phyloP scores from a whole-genome alignment of 2,797 vertebrate species.

The Mustela erminea region DNA sequence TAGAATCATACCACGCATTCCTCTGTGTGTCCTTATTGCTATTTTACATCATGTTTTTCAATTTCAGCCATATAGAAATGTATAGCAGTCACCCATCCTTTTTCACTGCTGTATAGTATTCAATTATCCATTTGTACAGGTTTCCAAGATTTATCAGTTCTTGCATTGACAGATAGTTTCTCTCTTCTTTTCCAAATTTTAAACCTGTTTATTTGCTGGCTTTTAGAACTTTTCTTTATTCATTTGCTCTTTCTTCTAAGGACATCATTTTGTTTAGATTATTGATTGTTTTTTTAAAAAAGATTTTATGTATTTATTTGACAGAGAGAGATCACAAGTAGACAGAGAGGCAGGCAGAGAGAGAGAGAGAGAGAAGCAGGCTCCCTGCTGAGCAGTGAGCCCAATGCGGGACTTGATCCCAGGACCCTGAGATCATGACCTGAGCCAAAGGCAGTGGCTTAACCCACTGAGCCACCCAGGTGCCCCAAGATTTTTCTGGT shows the following conservation, averaged over 20 bases:
- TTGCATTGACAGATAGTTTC: neutral
- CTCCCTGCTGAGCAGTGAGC: too few relatives aligned
- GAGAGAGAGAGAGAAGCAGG: too few relatives aligned
- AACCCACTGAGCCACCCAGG: too few relatives aligned
- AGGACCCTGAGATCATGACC: too few relatives aligned
- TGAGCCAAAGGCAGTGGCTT: too few relatives aligned
- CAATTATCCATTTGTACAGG: neutral
- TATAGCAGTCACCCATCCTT: neutral
- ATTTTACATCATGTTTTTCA: neutral
- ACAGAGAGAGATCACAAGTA: too few relatives aligned
- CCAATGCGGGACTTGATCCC: too few relatives aligned
- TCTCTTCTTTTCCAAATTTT: neutral
- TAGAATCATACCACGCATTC: neutral
- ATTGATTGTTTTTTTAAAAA: neutral
- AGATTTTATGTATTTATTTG: too few relatives aligned
- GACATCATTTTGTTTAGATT: neutral
- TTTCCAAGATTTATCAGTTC: neutral
- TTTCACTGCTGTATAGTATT: neutral
- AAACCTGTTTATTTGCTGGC: neutral
- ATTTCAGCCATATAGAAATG: neutral
- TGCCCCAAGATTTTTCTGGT: neutral
- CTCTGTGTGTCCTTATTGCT: neutral
- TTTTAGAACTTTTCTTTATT: neutral
- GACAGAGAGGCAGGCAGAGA: too few relatives aligned
- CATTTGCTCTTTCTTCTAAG: slow-evolving; percentile 18